Evolutionary conservation across 2,113 vertebrate genomes (phyloP).

Genomic region (Sylvietta virens): DNA sequence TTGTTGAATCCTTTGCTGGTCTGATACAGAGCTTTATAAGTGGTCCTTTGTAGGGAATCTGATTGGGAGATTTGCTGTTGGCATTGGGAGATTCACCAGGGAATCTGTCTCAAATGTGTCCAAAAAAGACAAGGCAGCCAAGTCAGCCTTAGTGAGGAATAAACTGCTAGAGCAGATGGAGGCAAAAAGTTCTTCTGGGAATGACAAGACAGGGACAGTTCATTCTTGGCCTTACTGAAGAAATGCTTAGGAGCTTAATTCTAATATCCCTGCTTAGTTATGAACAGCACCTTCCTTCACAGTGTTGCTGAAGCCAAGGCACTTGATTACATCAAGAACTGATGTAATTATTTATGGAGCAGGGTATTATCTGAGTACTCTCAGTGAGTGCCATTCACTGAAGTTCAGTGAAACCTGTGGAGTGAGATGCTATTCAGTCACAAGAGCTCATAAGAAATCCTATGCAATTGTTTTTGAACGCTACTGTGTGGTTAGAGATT

Average conservation of each 20-base stretch:
- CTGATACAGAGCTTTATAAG: neutral
- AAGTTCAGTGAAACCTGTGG: conserved; percentile 1
- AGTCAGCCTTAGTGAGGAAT: neutral
- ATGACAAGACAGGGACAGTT: neutral
- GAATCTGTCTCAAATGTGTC: neutral
- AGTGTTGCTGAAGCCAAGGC: neutral
- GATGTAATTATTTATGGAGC: conserved; percentile 29
- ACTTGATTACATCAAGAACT: neutral
- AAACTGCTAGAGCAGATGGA: neutral
- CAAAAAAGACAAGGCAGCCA: neutral
- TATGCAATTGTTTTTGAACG: neutral
- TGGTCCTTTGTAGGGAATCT: neutral
- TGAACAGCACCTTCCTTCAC: conserved; percentile 2
- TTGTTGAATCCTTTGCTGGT: neutral
- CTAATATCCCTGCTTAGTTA: neutral
- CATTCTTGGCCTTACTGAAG: neutral
- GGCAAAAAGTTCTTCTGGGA: neutral
- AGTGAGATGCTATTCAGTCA: neutral
- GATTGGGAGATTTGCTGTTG: neutral
- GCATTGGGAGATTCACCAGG: neutral
- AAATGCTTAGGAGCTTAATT: neutral
- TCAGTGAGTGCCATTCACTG: neutral
- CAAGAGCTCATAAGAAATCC: neutral
- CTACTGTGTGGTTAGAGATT: neutral
- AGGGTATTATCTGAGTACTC: neutral